Evolutionary conservation across 2,888 invertebrate genomes (phyloP).

Genomic region (Sesamia inferens): DNA sequence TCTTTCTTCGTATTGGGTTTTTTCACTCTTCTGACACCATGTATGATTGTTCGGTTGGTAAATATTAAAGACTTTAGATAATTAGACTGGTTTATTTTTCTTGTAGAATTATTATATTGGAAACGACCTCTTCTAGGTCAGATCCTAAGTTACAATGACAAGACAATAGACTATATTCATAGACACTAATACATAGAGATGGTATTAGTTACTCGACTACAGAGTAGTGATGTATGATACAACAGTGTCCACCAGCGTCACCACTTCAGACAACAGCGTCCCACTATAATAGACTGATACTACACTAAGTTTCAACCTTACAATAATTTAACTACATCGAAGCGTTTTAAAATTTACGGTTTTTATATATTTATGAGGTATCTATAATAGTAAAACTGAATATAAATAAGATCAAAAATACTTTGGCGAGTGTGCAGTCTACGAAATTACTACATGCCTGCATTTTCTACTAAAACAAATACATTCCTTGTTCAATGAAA

Average conservation of each 20-base stretch:
- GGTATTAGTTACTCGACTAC: no score
- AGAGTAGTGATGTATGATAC: no score
- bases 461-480: constrained; percentile 40
- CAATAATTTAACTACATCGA: constrained; percentile 39
- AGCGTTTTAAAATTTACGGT: constrained; percentile 47
- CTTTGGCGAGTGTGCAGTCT: constrained; percentile 84
- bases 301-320: constrained; percentile 28
- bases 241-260: constrained; percentile 58
- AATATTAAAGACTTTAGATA: no score
- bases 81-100: no score
- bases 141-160: no score
- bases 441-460: constrained; percentile 64
- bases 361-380: constrained; percentile 51
- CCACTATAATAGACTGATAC: constrained; percentile 40
- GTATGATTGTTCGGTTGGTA: no score
- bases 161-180: no score
- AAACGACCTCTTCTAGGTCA: no score
- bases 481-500: constrained; percentile 33
- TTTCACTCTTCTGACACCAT: no score
- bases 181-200: no score
- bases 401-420: constrained; percentile 60
- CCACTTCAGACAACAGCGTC: constrained; percentile 30
- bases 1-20: no score
- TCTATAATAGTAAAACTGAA: constrained; percentile 40
- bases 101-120: no score